These are phyloP conservation scores for Hedychridium roseum DNA, from an alignment of 2,888 invertebrate genomes.

Conservation along the genomic window DNA sequence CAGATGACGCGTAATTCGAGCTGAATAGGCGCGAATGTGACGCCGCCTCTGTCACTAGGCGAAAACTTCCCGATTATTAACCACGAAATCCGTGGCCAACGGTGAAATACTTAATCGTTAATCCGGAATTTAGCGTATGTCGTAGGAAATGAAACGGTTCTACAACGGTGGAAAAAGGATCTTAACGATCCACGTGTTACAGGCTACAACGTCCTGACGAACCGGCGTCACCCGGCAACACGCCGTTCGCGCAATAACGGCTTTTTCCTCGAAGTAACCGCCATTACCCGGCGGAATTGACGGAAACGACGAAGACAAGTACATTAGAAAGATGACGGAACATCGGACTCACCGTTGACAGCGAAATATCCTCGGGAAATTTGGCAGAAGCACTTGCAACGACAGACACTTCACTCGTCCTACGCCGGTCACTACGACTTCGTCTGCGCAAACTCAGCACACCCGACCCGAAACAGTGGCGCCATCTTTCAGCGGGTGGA, in stretches of 20 bases:
- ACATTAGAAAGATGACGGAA: neutral
- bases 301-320: neutral
- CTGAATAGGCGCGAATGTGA: constrained; percentile 7
- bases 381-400: constrained; percentile 37
- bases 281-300: neutral
- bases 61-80: constrained; percentile 1
- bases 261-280: constrained; percentile 14
- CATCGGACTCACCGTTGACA: constrained; percentile 31
- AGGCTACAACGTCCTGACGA: constrained; percentile 18
- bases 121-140: neutral
- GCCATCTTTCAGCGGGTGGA: no score
- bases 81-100: neutral
- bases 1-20: constrained; percentile 15
- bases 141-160: neutral
- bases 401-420: constrained; percentile 44
- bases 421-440: constrained; percentile 43
- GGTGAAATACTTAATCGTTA: neutral
- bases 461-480: constrained; percentile 9
- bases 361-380: constrained; percentile 34
- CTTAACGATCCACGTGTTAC: constrained; percentile 26
- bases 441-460: constrained; percentile 24
- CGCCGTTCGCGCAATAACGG: constrained; percentile 13
- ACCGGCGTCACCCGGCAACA: constrained; percentile 32
- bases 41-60: constrained; percentile 19
- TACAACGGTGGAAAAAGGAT: neutral